These are phyloP conservation scores for Nebria salina DNA, from an alignment of 2,888 invertebrate genomes.

Conservation along the genomic window DNA sequence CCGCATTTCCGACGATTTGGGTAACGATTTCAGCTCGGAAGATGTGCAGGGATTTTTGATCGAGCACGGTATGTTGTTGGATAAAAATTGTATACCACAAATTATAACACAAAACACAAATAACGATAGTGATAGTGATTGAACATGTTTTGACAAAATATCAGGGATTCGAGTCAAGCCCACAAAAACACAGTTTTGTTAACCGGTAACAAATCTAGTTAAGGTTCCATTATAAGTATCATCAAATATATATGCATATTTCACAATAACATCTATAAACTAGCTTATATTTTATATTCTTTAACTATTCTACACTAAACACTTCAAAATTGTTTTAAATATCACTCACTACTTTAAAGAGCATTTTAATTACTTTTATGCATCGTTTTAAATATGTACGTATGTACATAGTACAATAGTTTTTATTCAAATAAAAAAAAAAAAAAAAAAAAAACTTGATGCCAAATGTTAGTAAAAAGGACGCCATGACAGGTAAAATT, in stretches of 20 bases:
- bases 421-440: background rate
- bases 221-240: no score
- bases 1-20: constrained; percentile 84
- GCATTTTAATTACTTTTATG: background rate
- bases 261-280: no score
- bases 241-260: no score
- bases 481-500: background rate
- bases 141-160: constrained; percentile 6
- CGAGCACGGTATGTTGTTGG: constrained; percentile 83
- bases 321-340: background rate
- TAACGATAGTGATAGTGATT: constrained; percentile 60
- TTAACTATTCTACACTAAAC: background rate
- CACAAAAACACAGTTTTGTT: no score
- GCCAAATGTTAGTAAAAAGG: background rate
- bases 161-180: background rate
- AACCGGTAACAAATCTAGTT: background rate
- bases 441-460: background rate
- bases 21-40: constrained; percentile 87
- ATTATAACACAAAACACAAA: constrained; percentile 59
- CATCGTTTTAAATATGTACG: background rate
- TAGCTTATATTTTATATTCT: background rate
- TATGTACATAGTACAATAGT: background rate
- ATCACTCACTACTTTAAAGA: background rate
- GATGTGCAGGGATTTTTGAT: constrained; percentile 92
- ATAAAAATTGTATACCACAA: constrained; percentile 70